A percentile compares a stretch with the other conserved stretches of the same genome.
Evolutionary conservation across 2,113 vertebrate genomes (phyloP).

Genomic region (Brachionichthys hirsutus): DNA sequence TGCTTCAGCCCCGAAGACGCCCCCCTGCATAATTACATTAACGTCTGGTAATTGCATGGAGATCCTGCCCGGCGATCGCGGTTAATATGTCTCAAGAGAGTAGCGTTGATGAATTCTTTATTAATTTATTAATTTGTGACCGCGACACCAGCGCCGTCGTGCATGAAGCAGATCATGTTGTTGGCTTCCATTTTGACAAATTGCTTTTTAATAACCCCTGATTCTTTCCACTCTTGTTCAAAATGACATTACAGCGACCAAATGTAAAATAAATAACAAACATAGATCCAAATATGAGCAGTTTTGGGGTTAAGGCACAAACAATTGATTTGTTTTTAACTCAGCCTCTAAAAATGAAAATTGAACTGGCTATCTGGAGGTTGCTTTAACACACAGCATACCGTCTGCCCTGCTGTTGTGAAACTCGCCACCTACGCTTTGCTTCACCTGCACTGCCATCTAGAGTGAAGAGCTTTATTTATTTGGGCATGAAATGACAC

Average conservation of each 20-base stretch:
- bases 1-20: conserved; percentile 24
- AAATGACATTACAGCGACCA: neutral
- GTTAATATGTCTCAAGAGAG: conserved; percentile 52
- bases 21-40: conserved; percentile 49
- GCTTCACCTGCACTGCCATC: conserved; percentile 27
- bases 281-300: neutral
- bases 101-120: conserved; percentile 33
- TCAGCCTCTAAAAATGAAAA: neutral
- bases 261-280: neutral
- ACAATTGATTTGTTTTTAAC: too few species aligned
- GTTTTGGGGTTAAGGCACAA: neutral
- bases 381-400: neutral
- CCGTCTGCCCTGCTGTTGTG: too few species aligned
- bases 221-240: conserved; percentile 6
- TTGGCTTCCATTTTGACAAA: conserved; percentile 23
- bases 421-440: neutral
- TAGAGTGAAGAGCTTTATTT: conserved; percentile 27
- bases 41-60: conserved; percentile 47
- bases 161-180: neutral
- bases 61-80: conserved; percentile 51
- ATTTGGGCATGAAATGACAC: conserved; percentile 36
- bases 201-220: neutral
- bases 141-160: conserved; percentile 4
- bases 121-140: conserved; percentile 37
- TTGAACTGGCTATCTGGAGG: neutral